Conservation (phyloP, 2,797 vertebrate species). For the Leptatherina wallacei region DNA sequence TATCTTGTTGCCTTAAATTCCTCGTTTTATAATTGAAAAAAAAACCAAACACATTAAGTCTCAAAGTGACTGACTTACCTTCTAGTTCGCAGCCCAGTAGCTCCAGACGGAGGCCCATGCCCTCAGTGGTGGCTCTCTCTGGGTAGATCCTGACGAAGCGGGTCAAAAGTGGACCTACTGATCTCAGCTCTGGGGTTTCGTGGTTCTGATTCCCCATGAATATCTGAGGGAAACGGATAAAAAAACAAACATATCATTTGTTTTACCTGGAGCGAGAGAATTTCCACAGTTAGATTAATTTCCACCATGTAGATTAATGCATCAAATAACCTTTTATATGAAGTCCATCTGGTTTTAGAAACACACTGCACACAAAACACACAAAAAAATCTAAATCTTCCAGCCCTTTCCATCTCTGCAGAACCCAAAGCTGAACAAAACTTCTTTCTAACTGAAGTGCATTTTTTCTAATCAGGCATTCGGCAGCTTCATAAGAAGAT, state of each 20-base stretch:
- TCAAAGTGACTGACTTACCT: constrained; percentile 76
- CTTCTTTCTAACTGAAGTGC: too few species aligned
- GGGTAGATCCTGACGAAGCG: constrained; percentile 93
- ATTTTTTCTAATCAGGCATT: constrained; percentile 27
- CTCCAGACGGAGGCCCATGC: constrained; percentile 90
- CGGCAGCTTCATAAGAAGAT: constrained; percentile 22
- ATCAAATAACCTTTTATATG: background rate
- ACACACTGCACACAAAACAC: too few species aligned
- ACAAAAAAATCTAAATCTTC: too few species aligned
- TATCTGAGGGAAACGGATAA: constrained; percentile 77
- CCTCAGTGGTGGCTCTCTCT: constrained; percentile 90
- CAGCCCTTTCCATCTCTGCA: background rate
- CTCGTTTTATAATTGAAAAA: background rate
- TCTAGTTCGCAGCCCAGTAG: constrained; percentile 95
- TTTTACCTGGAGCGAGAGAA: background rate
- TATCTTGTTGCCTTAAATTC: background rate
- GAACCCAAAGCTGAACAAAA: background rate
- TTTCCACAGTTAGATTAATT: background rate
- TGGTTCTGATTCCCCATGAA: constrained; percentile 97
- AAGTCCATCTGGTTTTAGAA: too few species aligned
- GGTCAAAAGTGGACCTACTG: constrained; percentile 85
- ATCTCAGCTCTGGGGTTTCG: constrained; percentile 92
- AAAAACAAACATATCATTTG: background rate
- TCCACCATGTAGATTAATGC: background rate
- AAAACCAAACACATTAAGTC: background rate